A percentile compares a stretch with the other conserved stretches of the same genome.
Conservation (phyloP, 2,113 vertebrate genomes). For the Mustela nigripes region DNA sequence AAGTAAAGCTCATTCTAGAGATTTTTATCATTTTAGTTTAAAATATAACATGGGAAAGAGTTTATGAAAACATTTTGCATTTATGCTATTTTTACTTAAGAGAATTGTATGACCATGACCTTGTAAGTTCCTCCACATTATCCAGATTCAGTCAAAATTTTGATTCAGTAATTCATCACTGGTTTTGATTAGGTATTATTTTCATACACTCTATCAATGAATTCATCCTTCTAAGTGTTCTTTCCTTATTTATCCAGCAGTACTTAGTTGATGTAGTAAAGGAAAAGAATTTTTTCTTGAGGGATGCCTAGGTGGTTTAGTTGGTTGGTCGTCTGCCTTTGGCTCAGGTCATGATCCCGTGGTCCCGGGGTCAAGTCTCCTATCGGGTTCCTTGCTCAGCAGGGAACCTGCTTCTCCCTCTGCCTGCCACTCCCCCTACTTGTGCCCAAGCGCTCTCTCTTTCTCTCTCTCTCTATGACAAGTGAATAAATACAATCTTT, state of each 20-base stretch:
- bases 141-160: background rate
- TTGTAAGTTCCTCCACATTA: background rate
- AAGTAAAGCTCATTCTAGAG: background rate
- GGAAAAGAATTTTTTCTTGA: background rate
- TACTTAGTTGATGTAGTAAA: background rate
- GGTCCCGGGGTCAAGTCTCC: background rate
- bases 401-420: background rate
- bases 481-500: too few relatives aligned
- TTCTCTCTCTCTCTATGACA: too few relatives aligned
- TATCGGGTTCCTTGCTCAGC: background rate
- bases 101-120: background rate
- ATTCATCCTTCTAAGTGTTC: background rate
- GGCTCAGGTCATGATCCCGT: background rate
- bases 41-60: background rate
- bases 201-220: constrained; percentile 10
- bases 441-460: too few relatives aligned
- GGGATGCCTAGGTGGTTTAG: background rate
- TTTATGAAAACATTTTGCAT: background rate
- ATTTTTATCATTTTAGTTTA: constrained; percentile 41
- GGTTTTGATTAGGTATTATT: constrained; percentile 17
- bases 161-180: constrained; percentile 39
- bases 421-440: background rate
- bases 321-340: background rate
- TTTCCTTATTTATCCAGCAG: background rate
- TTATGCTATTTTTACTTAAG: constrained; percentile 21